These are phyloP conservation scores for Siphlonurus alternatus DNA, from an alignment of 2,888 invertebrate genomes.

Conservation along the genomic window DNA sequence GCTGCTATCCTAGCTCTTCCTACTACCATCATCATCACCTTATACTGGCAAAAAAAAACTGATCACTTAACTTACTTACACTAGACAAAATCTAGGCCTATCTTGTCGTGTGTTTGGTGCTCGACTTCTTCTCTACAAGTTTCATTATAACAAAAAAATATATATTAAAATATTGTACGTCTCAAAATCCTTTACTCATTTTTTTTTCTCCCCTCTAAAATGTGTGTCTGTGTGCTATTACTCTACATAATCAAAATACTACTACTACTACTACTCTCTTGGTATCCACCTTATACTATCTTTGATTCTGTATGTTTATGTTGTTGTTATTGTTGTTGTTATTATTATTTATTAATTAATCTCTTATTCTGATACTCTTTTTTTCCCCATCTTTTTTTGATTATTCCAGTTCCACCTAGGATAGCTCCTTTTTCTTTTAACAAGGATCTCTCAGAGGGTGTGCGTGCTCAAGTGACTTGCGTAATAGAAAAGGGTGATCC, in stretches of 20 bases:
- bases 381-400: conserved; percentile 11
- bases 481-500: conserved; percentile 23
- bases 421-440: conserved; percentile 27
- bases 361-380: conserved; percentile 6
- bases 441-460: conserved; percentile 21
- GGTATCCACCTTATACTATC: neutral
- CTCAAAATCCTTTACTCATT: neutral
- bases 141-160: neutral
- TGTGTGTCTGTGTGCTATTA: neutral
- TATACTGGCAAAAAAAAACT: too few species aligned
- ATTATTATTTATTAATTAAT: conserved; percentile 8
- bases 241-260: neutral
- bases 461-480: conserved; percentile 22
- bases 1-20: conserved; percentile 5
- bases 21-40: conserved; percentile 7
- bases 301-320: too few species aligned
- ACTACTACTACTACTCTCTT: neutral
- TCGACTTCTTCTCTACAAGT: neutral
- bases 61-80: too few species aligned
- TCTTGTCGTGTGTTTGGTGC: neutral
- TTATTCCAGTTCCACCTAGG: conserved; percentile 20
- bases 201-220: too few species aligned
- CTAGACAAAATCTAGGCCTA: too few species aligned
- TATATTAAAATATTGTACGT: neutral
- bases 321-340: conserved; percentile 6